Evolutionary conservation across 2,797 vertebrate genomes (phyloP).

Genomic region (Acanthis flammea): DNA sequence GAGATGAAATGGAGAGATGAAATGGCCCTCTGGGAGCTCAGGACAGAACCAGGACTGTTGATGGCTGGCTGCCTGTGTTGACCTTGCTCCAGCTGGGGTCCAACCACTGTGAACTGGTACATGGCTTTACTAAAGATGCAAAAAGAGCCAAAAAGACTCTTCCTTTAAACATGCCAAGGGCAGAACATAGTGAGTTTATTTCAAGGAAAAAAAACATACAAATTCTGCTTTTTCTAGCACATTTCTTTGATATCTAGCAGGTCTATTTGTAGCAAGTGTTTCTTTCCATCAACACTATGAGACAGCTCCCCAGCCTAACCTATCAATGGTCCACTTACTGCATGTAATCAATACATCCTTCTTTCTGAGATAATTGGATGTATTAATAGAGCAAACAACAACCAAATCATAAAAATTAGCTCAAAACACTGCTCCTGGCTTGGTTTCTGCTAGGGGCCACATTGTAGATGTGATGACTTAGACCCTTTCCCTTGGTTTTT

Average conservation of each 20-base stretch:
- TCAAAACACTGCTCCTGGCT: not conserved
- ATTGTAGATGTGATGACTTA: not conserved
- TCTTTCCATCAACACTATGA: not conserved
- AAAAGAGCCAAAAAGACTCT: not conserved
- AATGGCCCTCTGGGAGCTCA: not conserved
- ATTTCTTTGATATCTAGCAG: not conserved
- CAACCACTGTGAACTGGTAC: not conserved
- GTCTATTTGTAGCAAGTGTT: not conserved
- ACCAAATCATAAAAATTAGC: not conserved
- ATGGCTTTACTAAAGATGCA: not conserved
- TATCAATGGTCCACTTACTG: not conserved
- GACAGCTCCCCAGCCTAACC: not conserved
- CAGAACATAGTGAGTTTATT: not conserved
- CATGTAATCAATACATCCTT: not conserved
- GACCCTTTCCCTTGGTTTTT: not conserved
- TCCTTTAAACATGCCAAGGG: not conserved
- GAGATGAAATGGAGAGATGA: not conserved
- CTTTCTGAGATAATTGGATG: not conserved
- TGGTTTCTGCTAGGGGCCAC: not conserved
- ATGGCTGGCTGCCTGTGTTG: not conserved
- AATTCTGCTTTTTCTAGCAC: not conserved
- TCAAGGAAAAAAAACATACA: not conserved
- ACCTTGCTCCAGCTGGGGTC: accelerated
- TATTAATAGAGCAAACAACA: not conserved
- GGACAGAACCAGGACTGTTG: not conserved